phyloP scores from a whole-genome alignment of 2,113 vertebrate genomes.

The Corvus cornix region DNA sequence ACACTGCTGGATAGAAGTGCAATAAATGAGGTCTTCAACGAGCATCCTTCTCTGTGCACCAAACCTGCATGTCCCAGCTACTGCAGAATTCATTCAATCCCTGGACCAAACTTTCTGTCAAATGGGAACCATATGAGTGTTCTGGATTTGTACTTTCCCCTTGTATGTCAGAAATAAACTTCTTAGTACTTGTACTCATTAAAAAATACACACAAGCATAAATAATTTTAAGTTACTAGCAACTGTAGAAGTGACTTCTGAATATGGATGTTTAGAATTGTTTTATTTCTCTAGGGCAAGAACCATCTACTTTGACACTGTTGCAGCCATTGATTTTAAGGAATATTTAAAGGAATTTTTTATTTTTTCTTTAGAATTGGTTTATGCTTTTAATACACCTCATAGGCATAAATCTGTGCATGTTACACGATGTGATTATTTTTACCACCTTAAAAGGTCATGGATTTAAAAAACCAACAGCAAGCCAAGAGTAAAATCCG shows the following conservation, averaged over 20 bases:
- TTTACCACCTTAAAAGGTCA: background rate
- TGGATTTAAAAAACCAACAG: background rate
- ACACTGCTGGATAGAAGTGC: slow-evolving; percentile 60
- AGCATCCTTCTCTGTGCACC: background rate
- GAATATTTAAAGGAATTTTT: background rate
- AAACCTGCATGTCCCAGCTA: background rate
- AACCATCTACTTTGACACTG: background rate
- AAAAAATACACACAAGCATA: background rate
- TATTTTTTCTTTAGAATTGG: background rate
- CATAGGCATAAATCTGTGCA: background rate
- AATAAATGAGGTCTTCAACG: slow-evolving; percentile 49
- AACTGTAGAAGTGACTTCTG: background rate
- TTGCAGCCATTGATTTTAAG: background rate
- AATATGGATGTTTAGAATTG: background rate
- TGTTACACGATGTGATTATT: background rate
- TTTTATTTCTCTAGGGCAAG: background rate
- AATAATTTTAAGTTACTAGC: background rate
- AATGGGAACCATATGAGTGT: background rate
- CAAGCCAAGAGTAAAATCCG: background rate
- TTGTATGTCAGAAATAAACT: background rate
- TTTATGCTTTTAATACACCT: background rate
- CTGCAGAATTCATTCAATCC: background rate
- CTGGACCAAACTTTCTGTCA: background rate
- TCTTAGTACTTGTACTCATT: background rate
- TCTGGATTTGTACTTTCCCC: background rate